phyloP scores from a whole-genome alignment of 2,113 vertebrate species.

The Phyllostomus discolor region DNA sequence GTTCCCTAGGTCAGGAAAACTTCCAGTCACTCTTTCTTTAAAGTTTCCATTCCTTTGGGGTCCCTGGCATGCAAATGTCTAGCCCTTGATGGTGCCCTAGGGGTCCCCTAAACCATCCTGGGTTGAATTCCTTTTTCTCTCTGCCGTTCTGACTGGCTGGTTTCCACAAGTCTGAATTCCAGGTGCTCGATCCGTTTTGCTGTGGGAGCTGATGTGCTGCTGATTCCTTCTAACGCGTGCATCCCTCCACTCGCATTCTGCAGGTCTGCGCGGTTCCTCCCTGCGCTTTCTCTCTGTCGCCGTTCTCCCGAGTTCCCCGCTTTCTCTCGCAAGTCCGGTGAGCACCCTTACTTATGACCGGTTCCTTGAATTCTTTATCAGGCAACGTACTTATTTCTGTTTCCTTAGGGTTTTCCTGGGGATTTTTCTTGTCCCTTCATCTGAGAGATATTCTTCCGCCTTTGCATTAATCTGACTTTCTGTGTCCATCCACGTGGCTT shows the following conservation, averaged over 20 bases:
- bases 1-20: not conserved
- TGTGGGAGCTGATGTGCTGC: fast-evolving
- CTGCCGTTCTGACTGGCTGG: not conserved
- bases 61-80: not conserved
- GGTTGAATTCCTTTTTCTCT: not conserved
- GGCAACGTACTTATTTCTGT: not conserved
- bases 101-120: not conserved
- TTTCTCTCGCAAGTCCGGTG: not conserved
- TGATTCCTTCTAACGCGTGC: no score
- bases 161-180: not conserved
- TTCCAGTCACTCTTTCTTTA: not conserved
- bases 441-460: not conserved
- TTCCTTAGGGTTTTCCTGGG: not conserved
- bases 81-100: not conserved
- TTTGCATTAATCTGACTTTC: not conserved
- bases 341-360: not conserved
- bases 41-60: not conserved
- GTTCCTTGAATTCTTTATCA: not conserved
- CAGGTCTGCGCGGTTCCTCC: not conserved
- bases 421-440: not conserved
- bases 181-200: not conserved
- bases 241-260: no score
- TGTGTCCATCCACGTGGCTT: not conserved
- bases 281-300: not conserved
- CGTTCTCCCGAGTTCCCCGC: not conserved